A percentile compares a stretch with the other conserved stretches of the same genome.
phyloP scores from a whole-genome alignment of 2,797 vertebrate genomes.

The Orientallactaga sibirica region DNA sequence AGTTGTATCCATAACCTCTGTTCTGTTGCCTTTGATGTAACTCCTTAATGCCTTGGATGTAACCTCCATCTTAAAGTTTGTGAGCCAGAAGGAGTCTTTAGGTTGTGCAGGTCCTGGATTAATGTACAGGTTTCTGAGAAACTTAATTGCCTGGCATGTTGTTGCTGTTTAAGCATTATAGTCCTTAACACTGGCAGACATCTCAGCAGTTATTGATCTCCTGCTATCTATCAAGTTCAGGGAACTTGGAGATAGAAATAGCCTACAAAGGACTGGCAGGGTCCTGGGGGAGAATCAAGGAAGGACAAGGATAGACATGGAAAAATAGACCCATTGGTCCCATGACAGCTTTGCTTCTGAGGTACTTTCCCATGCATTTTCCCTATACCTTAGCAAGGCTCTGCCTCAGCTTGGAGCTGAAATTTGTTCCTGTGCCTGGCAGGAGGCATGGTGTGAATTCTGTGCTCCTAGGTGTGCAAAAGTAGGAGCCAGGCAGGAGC shows the following conservation, averaged over 20 bases:
- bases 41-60: too few species aligned
- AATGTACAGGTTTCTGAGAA: not conserved
- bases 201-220: not conserved
- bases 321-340: rapidly evolving
- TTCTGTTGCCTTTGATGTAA: not conserved
- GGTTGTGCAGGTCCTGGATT: not conserved
- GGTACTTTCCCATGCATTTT: not conserved
- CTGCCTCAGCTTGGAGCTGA: not conserved
- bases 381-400: not conserved
- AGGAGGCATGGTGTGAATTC: not conserved
- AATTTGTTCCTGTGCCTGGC: not conserved
- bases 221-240: rapidly evolving
- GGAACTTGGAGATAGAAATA: not conserved
- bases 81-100: not conserved
- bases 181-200: not conserved
- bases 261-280: rapidly evolving
- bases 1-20: rapidly evolving
- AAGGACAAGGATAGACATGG: not conserved
- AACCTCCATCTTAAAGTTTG: not conserved
- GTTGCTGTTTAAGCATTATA: rapidly evolving
- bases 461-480: not conserved
- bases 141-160: not conserved
- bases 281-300: not conserved
- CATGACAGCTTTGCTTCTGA: not conserved
- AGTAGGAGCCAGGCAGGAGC: not conserved